Evolutionary conservation across 2,113 vertebrate genomes (phyloP), one percentile per base, ranked within the genome.

Genomic region (Pollimyrus isidori): DNA sequence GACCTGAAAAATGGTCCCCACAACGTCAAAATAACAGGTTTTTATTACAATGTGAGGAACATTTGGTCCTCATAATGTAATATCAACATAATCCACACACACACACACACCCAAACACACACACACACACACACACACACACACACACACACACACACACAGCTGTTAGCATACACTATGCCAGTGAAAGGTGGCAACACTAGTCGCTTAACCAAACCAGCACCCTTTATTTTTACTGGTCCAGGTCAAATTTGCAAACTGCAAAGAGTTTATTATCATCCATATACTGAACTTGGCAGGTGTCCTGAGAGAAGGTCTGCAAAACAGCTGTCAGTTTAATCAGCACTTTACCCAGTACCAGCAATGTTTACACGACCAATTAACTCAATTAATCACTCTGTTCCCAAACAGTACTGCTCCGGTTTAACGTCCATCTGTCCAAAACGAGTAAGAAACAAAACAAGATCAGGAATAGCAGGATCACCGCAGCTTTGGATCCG

Each of bases 361-460:
- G 73, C 73, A 42, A 80, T 80, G 35, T 80, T 80, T 80, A 42
- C 73, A 80, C 35, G 42, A 5, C 15, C 30, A 80, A 80, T 80
- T 80, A 80, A 80, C 73, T 42, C 69, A 39, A 76, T 76, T 76
- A 76, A 76, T 76, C 73, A 80, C 42, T 80, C 35, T 80, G 73
- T 42, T 80, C 73, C 35, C 73, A 80, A 80, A 80, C 73, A 80
- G 30, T 39, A 39, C 35, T 39, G 13, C 30, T 76, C 30, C 39
- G 69, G 30, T 39, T 80, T 80, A 80, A 80, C 42, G 73, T 80
- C 4, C 19, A 80, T 42, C 73, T 42, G 73, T 80, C 73, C 73
- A 80, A 80, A 42, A 80, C 7, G 35, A 42, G 17, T 80, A 80
- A 80, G 35, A 13, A 80, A 80, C 35, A 80, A 80, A 80, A 80